phyloP scores from a whole-genome alignment of 1,140 invertebrate genomes.

The Macrobrachium nipponense region DNA sequence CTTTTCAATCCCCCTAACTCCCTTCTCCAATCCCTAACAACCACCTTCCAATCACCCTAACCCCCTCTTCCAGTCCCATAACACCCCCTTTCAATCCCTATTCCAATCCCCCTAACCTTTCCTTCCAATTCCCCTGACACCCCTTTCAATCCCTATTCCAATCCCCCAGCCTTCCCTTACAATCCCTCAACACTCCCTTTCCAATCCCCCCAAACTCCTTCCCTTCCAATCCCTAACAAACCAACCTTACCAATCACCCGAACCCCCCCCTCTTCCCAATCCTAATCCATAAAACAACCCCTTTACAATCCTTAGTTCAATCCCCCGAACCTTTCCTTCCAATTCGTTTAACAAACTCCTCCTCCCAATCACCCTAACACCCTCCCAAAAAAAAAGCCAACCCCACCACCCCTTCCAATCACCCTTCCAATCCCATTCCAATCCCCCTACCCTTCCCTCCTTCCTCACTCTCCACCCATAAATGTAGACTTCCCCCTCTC shows the following conservation, averaged over 20 bases:
- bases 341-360: too few relatives aligned
- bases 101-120: neutral
- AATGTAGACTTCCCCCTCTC: too few relatives aligned
- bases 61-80: too few relatives aligned
- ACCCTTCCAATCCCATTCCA: neutral
- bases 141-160: neutral
- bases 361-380: neutral
- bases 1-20: neutral
- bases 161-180: too few relatives aligned
- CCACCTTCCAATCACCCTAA: neutral
- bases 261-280: neutral
- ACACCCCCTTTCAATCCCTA: neutral
- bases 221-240: neutral
- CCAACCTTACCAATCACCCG: too few relatives aligned
- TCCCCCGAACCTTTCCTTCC: neutral
- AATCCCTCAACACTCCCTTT: neutral
- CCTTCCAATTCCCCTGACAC: neutral
- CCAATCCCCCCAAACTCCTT: too few relatives aligned
- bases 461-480: neutral
- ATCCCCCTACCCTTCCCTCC: neutral
- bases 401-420: neutral
- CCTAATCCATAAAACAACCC: neutral
- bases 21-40: neutral
- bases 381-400: too few relatives aligned
- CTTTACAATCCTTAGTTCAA: neutral